Percentiles rank a stretch among this genome's conserved stretches.
Conservation (phyloP, 2,888 invertebrate species). For the Pristionchus arcanus region DNA sequence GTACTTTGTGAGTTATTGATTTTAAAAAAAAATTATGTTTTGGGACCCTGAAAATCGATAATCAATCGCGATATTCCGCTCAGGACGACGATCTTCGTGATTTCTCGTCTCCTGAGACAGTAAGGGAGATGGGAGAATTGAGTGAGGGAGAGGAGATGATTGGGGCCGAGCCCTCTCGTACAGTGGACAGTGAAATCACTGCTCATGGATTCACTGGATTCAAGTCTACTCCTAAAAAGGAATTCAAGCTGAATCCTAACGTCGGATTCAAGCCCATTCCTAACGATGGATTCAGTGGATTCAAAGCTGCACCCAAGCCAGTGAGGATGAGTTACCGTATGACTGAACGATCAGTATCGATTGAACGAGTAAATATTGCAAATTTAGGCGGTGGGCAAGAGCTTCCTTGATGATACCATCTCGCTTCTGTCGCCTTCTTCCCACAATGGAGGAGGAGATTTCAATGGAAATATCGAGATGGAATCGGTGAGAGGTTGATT, state of each 20-base stretch:
- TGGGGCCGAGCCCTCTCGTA: not conserved
- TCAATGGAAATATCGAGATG: constrained; percentile 1
- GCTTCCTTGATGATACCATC: not conserved
- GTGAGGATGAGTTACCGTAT: not conserved
- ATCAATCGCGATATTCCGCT: not conserved
- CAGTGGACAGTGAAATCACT: not conserved
- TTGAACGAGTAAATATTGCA: too few species aligned
- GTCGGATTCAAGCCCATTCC: too few species aligned
- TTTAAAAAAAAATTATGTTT: too few species aligned
- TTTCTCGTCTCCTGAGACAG: not conserved
- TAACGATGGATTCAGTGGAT: too few species aligned
- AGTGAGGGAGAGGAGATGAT: not conserved
- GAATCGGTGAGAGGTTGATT: not conserved
- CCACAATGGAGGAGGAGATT: not conserved
- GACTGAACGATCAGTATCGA: too few species aligned
- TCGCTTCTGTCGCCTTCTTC: not conserved
- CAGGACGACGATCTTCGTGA: constrained; percentile 31
- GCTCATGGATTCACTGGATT: not conserved
- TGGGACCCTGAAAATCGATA: too few species aligned
- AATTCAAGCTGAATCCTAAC: too few species aligned
- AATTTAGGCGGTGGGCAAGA: not conserved
- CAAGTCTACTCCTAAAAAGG: not conserved
- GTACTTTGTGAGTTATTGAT: constrained; percentile 17
- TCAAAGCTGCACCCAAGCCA: not conserved
- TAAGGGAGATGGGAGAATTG: not conserved